Percentiles rank a stretch among this genome's conserved stretches.
phyloP scores from a whole-genome alignment of 2,888 invertebrate species.

The Drosophila paramelanica region DNA sequence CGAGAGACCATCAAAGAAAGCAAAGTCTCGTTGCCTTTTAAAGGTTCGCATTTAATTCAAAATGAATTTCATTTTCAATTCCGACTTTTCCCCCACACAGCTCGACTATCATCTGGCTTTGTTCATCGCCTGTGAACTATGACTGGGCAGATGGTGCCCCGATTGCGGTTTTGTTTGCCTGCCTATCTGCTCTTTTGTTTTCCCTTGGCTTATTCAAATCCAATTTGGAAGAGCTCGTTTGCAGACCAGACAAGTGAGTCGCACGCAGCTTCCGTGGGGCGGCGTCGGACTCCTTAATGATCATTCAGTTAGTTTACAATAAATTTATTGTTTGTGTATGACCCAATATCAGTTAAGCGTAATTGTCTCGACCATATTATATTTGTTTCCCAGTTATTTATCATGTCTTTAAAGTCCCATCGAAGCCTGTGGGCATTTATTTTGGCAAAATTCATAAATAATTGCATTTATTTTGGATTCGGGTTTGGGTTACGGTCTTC shows the following conservation, averaged over 20 bases:
- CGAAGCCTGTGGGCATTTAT: constrained; percentile 5
- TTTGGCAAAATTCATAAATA: constrained; percentile 33
- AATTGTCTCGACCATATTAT: constrained; percentile 23
- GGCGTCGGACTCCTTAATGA: constrained; percentile 51
- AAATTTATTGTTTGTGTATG: constrained; percentile 52
- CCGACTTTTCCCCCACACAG: constrained; percentile 41
- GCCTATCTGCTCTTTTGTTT: constrained; percentile 29
- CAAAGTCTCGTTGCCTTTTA: constrained; percentile 24
- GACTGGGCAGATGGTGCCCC: constrained; percentile 64
- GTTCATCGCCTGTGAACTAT: constrained; percentile 68
- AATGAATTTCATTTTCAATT: constrained; percentile 76
- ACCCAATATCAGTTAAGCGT: constrained; percentile 63
- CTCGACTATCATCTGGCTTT: constrained; percentile 18
- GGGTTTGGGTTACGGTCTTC: not conserved
- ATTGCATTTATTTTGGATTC: constrained; percentile 48
- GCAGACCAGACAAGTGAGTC: constrained; percentile 39
- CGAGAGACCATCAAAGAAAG: constrained; percentile 43
- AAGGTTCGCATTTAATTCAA: constrained; percentile 80
- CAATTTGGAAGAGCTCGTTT: constrained; percentile 24
- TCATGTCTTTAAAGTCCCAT: not conserved
- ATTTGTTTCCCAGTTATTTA: constrained; percentile 3
- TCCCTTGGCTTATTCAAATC: constrained; percentile 48
- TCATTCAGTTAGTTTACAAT: constrained; percentile 55
- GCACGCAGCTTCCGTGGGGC: constrained; percentile 71
- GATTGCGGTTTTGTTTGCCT: constrained; percentile 37